Base-by-base conservation (phyloP, 2,888 invertebrate species). In the Cataglyphis livida region DNA sequence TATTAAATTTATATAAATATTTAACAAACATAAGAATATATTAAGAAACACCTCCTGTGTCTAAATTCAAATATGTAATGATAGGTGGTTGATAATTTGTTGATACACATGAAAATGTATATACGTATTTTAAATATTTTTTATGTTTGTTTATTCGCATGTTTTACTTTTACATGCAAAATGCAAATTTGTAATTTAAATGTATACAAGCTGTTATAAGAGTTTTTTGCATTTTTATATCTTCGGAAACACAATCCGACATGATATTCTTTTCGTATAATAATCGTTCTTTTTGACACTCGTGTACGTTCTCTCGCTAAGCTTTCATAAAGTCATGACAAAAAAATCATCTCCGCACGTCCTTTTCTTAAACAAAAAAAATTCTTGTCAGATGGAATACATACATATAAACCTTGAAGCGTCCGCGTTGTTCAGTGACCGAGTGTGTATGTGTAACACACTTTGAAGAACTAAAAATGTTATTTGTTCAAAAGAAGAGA, bases 111-210 rank as follows among this genome's bases (percentile, higher is more conserved):
- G 66, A 76, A 68, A 12, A 44, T 38, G 12, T 44, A 44, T 44
- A 38, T 6, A 51, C n/a, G 54, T 75, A 51, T 28, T 25, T 65
- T 61, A 10, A 35, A 35, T 35, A 25, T 73, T 73, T 61, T 73
- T n/a, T n/a, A 57, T 41, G 7, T 38, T 18, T 38, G 28, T 61
- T 73, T 61, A 64, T 75, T 64, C 48, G 48, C 44, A 64, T 64
- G 18, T 75, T 75, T 75, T 64, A 44, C 38, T 64, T 75, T 75
- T 64, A 44, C 38, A 68, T 41, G 41, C 28, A 68, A 54, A 28
- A 65, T 64, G 75, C 21, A 65, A 65, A 68, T 76, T 57, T 28
- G 41, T 57, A 66, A 76, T 76, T 76, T 76, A 76, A 68, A 76
- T 76, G n/a, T 76, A 76, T 76, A 76, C n/a, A 68, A 57, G 54